Evolutionary conservation across 2,888 invertebrate species (phyloP).

Genomic region (Siphonodentalium dalli): DNA sequence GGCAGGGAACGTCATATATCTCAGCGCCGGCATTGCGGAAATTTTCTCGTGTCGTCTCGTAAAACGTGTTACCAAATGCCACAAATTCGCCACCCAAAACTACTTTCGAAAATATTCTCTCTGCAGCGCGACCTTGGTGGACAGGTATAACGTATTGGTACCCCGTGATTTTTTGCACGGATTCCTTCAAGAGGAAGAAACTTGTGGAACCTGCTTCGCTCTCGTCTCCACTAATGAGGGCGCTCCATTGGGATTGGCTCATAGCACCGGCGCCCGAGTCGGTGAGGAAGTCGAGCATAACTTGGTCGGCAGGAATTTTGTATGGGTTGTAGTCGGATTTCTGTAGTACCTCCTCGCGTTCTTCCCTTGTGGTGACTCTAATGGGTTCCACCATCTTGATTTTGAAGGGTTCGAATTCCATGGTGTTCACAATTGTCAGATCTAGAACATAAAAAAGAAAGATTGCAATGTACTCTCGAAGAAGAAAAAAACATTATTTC

Average conservation of each 20-base stretch:
- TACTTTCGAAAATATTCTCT: slow-evolving; percentile 4
- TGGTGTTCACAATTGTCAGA: too few species aligned
- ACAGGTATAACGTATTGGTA: slow-evolving; percentile 5
- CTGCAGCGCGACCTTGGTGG: slow-evolving; percentile 23
- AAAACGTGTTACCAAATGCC: slow-evolving; percentile 16
- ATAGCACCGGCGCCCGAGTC: background rate
- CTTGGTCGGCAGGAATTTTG: background rate
- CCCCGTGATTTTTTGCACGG: background rate
- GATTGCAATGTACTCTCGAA: too few species aligned
- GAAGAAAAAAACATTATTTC: too few species aligned
- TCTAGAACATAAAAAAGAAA: too few species aligned
- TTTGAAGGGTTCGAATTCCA: background rate
- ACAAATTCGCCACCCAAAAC: background rate
- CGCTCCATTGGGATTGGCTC: background rate
- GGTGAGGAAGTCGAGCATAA: background rate
- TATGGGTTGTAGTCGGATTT: background rate
- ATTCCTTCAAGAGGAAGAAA: background rate
- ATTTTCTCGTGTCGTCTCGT: slow-evolving; percentile 23
- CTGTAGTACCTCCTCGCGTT: background rate
- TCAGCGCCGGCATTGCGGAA: too few species aligned
- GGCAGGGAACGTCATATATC: too few species aligned
- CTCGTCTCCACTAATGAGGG: background rate
- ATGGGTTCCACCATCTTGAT: background rate
- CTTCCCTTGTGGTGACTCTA: background rate
- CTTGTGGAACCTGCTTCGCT: background rate